phyloP scores from a whole-genome alignment of 2,113 vertebrate species.

The Chaetodon auriga region DNA sequence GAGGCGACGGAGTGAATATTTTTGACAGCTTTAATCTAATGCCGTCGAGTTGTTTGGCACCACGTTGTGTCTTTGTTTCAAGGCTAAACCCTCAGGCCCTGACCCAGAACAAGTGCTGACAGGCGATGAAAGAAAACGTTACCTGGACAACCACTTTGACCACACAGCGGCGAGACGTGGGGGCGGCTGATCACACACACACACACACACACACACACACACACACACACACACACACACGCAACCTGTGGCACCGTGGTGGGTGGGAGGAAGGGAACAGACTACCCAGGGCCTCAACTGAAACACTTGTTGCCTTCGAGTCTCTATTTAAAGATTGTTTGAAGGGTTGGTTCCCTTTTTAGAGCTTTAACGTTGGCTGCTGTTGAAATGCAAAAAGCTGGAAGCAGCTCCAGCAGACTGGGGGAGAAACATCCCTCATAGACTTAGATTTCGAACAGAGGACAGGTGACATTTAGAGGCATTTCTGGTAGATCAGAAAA shows the following conservation, averaged over 20 bases:
- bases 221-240: conserved; percentile 21
- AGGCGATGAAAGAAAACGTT: conserved; percentile 64
- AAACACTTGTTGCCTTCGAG: conserved; percentile 25
- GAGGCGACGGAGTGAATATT: background rate
- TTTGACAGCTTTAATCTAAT: background rate
- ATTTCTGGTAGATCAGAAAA: conserved; percentile 9
- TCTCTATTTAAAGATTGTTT: conserved; percentile 15
- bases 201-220: conserved; percentile 12
- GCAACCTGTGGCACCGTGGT: conserved; percentile 2
- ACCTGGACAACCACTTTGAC: conserved; percentile 68
- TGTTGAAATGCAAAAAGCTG: background rate
- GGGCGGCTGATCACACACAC: conserved; percentile 46
- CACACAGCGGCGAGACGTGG: conserved; percentile 40
- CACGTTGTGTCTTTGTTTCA: background rate
- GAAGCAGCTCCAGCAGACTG: background rate
- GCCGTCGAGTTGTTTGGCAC: conserved; percentile 7
- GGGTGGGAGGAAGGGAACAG: conserved; percentile 2
- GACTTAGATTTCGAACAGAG: background rate
- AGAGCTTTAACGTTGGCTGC: background rate
- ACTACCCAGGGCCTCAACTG: background rate
- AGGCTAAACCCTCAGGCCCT: conserved; percentile 24
- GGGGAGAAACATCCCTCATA: background rate
- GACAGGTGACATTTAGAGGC: background rate
- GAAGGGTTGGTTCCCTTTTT: background rate
- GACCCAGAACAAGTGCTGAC: conserved; percentile 47